Conservation (phyloP, 2,113 vertebrate genomes). For the Clinocottus analis region DNA sequence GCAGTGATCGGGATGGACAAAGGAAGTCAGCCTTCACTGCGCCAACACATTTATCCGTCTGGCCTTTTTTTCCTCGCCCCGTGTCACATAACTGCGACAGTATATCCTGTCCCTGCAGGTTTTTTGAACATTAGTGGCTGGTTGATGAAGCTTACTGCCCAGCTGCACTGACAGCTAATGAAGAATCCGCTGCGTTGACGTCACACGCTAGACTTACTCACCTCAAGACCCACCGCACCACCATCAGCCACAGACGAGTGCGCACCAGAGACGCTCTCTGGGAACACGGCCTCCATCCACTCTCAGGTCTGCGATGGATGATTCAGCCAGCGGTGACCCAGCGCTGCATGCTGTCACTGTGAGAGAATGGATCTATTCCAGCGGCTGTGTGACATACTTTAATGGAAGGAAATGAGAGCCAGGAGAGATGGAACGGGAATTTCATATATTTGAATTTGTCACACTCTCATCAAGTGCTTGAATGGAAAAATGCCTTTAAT, state of each 20-base stretch:
- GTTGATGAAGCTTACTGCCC: constrained; percentile 35
- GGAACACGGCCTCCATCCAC: not conserved
- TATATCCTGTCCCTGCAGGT: constrained; percentile 7
- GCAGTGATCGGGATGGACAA: constrained; percentile 9
- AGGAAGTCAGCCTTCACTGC: constrained; percentile 16
- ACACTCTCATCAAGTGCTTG: not conserved
- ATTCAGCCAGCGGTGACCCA: constrained; percentile 42
- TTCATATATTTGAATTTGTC: not conserved
- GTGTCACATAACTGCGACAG: not conserved
- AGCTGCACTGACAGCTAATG: constrained; percentile 44
- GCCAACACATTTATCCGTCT: constrained; percentile 27
- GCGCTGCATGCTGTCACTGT: constrained; percentile 10
- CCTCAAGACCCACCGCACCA: constrained; percentile 8
- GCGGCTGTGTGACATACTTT: constrained; percentile 37
- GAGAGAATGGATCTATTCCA: constrained; percentile 26
- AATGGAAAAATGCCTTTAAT: not conserved
- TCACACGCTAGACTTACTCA: constrained; percentile 47
- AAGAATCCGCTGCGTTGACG: constrained; percentile 45
- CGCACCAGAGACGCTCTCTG: constrained; percentile 12
- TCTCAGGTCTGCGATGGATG: constrained; percentile 27
- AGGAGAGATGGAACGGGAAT: constrained; percentile 5
- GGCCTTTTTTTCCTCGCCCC: constrained; percentile 25
- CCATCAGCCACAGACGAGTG: constrained; percentile 3
- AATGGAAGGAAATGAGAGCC: constrained; percentile 21
- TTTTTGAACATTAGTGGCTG: not conserved